These are phyloP conservation scores for Nesometra sesokonis DNA, from an alignment of 35 echinoderm and acorn worm species.

Conservation along the genomic window DNA sequence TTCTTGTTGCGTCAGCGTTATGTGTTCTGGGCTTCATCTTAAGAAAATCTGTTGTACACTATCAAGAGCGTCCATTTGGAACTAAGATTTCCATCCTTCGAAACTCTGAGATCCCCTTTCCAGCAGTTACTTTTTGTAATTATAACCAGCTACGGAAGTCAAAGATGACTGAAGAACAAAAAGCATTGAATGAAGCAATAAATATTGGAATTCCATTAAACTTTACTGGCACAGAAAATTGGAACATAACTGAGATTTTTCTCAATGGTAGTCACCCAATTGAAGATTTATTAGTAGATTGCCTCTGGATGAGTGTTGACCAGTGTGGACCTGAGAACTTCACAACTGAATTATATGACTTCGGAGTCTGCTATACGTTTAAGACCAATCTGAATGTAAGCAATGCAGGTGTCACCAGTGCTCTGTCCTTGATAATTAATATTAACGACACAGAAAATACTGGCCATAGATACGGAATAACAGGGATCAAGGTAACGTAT, in stretches of 20 bases:
- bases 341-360: conserved; percentile 9
- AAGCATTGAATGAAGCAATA: background rate
- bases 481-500: background rate
- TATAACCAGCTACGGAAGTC: conserved; percentile 41
- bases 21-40: background rate
- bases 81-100: background rate
- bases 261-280: background rate
- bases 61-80: background rate
- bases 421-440: background rate
- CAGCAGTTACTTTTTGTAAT: conserved; percentile 36
- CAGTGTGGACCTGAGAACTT: conserved; percentile 15
- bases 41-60: background rate
- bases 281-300: background rate
- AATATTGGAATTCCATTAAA: background rate
- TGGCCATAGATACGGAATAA: background rate
- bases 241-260: background rate
- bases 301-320: conserved; percentile 1
- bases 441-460: background rate
- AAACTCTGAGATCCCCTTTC: background rate
- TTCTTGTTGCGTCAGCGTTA: background rate
- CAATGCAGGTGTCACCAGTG: background rate
- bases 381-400: background rate
- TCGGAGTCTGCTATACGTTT: conserved; percentile 6
- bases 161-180: background rate
- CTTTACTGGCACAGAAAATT: background rate